phyloP scores from a whole-genome alignment of 2,113 vertebrate genomes.

The Lucifuga dentata region DNA sequence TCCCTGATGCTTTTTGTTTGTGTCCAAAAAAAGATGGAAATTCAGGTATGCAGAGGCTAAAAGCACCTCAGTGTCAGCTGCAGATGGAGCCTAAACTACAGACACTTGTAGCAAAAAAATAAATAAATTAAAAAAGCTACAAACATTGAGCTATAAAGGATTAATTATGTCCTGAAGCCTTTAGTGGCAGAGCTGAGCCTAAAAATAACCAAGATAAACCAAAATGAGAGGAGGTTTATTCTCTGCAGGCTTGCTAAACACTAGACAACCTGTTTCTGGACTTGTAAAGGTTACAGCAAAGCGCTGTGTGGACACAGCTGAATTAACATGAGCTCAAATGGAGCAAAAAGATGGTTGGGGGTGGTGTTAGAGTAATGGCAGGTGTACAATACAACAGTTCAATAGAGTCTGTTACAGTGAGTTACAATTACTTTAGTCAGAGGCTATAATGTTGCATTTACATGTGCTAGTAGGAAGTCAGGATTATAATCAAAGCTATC shows the following conservation, averaged over 20 bases:
- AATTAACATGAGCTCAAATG: conserved; percentile 58
- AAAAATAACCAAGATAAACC: conserved; percentile 24
- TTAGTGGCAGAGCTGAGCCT: not conserved
- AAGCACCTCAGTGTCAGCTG: conserved; percentile 50
- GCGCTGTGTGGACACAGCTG: conserved; percentile 45
- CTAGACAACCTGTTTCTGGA: conserved; percentile 48
- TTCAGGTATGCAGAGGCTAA: conserved; percentile 28
- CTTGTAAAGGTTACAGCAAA: conserved; percentile 54
- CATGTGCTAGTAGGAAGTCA: conserved; percentile 20
- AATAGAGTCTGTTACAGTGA: conserved; percentile 70
- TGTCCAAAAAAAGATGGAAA: conserved; percentile 8
- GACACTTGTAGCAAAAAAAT: conserved; percentile 29
- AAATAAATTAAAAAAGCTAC: conserved; percentile 26
- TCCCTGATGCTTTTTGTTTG: conserved; percentile 41
- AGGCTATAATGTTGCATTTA: conserved; percentile 46
- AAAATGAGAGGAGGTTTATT: conserved; percentile 9
- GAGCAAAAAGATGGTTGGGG: conserved; percentile 50
- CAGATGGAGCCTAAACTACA: conserved; percentile 43
- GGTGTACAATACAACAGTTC: conserved; percentile 72
- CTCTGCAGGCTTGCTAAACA: conserved; percentile 17
- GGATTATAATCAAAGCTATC: conserved; percentile 30
- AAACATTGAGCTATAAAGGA: conserved; percentile 31
- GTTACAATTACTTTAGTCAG: conserved; percentile 70
- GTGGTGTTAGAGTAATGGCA: conserved; percentile 67
- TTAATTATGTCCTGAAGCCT: conserved; percentile 22